Base-by-base conservation (phyloP, 1,140 invertebrate species). In the Dreissena rostriformis region DNA sequence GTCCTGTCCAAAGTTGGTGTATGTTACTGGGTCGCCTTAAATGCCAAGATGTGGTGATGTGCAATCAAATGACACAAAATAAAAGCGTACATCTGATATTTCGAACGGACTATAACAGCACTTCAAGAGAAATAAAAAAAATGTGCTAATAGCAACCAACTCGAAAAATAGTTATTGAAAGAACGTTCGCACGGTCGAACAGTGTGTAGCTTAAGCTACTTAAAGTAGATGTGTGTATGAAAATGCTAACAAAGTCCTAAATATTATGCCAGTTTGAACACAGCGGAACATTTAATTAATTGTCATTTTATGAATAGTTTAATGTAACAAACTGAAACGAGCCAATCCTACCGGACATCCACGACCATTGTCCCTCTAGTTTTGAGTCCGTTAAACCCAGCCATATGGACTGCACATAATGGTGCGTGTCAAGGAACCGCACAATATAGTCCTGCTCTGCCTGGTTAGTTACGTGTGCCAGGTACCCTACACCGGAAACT, bases 331-430 rank as follows among this genome's bases (percentile, higher is more conserved):
- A n/a, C 57, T 24, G 57, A 61, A n/a, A 61, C 22, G 17, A 61
- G 57, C 57, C 4, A 22, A 28, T 28, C 77, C 65, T 75, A 82
- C 80, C 80, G 5, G 80, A 66, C 11, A n/a, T 66, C 80, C 80
- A 82, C n/a, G 24, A 17, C 61, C 63, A 82, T 4, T 10, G 53
- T 2, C 68, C 63, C 22, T 61, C 57, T 24, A 6, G 57, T 61
- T 61, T 24, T 53, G 39, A 66, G 65, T 81, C 79, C 1, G 53
- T 81, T 2, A 82, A 63, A 28, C 80, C 80, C 2, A 75, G 53
- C 80, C 80, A 82, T 8, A 82, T 51, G 29, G 14, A 14, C 67
- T 75, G n/a, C 17, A 68, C 49, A 26, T 67, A 82, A 39, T 52
- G 19, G 53, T 82, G 71, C 12, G 29, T 68, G 29, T 22, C 29